Evolutionary conservation across 2,888 invertebrate species (phyloP), one percentile per base, ranked within the genome.

Genomic region (Lepidocyrtoides sp.): DNA sequence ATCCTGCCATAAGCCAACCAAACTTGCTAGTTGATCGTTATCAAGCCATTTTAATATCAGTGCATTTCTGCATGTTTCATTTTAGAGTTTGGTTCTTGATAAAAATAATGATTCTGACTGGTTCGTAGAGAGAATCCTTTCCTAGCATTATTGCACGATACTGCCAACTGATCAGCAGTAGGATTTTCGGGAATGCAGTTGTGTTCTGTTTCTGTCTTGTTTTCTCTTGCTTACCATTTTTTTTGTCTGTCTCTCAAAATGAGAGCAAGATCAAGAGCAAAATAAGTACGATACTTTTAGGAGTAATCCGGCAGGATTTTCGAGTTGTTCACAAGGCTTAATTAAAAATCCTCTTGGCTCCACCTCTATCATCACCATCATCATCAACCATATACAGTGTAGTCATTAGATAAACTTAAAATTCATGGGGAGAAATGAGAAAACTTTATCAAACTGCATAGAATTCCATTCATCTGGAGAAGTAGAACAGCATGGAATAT

Each of bases 251-350:
- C 12, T 60, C 12, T 66, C 14, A n/a, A n/a, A 14, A 32, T 32
- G 14, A n/a, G 66, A 66, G 32, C 60, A 66, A 66, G 66, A 66
- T 66, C 66, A 66, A 66, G 66, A 60, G 66, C 66, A 32, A 32
- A 66, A 26, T 60, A 66, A 66, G 66, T 32, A 32, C 32, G 23
- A 60, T 60, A 60, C 60, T 60, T 60, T 60, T 60, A 26, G 26
- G 23, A 66, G 66, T 69, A 69, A 69, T 69, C 69, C 69, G 41
- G 66, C 10, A 81, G 81, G 57, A 57, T 66, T 44, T 69, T 48
- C 20, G 66, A 79, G 77, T 87, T 66, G 87, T 66, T 77, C 44
- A 87, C 29, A 48, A 32, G 63, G 87, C 77, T 87, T 87, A 87
- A 87, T 87, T 87, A 79, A 60, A 79, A 60, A 77, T 79, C 63